phyloP scores from a whole-genome alignment of 1,140 invertebrate genomes.

The Anagrus nilaparvatae region DNA sequence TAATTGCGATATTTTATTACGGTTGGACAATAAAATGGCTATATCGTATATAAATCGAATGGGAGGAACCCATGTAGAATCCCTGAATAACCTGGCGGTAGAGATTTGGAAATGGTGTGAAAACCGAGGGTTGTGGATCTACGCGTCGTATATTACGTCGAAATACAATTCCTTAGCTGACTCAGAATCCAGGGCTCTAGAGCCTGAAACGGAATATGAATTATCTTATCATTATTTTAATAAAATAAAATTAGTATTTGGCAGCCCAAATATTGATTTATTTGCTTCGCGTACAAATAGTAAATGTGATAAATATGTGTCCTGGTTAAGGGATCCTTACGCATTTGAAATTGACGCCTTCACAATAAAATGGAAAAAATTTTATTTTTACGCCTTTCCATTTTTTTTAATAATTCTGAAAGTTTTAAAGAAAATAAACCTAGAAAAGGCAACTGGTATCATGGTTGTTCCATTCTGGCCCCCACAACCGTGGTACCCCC shows the following conservation, averaged over 20 bases:
- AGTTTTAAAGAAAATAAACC: background rate
- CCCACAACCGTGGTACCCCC: constrained; percentile 8
- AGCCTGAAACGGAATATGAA: background rate
- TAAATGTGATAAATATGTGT: constrained; percentile 2
- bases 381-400: constrained; percentile 7
- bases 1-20: background rate
- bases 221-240: background rate
- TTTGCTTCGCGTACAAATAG: background rate
- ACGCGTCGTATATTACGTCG: background rate
- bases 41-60: background rate
- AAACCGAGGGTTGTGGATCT: background rate
- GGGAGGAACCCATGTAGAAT: background rate
- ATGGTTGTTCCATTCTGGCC: background rate
- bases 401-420: background rate
- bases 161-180: background rate
- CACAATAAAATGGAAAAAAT: constrained; percentile 1
- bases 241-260: background rate
- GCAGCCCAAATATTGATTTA: constrained; percentile 1
- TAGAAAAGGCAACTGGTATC: constrained; percentile 1
- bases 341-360: background rate
- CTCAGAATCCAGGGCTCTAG: background rate
- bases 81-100: background rate
- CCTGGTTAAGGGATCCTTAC: constrained; percentile 1
- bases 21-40: background rate
- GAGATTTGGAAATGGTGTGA: background rate